These are phyloP conservation scores for Taurulus bubalis DNA, from an alignment of 2,113 vertebrate species.

Conservation along the genomic window DNA sequence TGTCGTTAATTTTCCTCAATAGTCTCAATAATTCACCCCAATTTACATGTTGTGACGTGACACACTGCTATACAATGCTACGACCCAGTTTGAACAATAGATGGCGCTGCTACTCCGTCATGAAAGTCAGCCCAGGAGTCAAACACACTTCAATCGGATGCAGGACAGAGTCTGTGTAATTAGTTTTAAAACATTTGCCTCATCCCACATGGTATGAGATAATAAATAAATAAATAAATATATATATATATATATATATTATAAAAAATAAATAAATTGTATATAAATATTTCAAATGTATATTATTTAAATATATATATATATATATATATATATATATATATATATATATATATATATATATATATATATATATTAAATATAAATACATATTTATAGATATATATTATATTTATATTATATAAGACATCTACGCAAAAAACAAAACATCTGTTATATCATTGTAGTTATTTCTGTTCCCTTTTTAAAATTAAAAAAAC, in stretches of 20 bases:
- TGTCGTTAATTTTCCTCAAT: neutral
- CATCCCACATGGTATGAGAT: no score
- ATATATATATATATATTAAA: no score
- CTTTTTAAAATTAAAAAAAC: no score
- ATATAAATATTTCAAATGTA: neutral
- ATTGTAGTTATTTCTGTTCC: no score
- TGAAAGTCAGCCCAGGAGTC: neutral
- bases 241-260: neutral
- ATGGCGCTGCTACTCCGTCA: slow-evolving; percentile 52
- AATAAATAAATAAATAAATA: neutral
- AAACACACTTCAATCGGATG: neutral
- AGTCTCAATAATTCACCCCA: neutral
- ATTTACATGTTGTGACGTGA: slow-evolving; percentile 7
- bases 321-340: no score
- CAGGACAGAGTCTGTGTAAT: neutral
- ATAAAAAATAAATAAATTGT: no score
- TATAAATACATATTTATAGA: no score
- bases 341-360: no score
- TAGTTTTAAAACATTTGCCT: neutral
- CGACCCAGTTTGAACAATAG: slow-evolving; percentile 26
- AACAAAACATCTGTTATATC: neutral
- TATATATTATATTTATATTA: no score
- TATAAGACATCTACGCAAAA: neutral
- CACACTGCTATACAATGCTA: neutral
- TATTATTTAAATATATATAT: neutral